Evolutionary conservation across 2,113 vertebrate species (phyloP).

Genomic region (Physeter macrocephalus): DNA sequence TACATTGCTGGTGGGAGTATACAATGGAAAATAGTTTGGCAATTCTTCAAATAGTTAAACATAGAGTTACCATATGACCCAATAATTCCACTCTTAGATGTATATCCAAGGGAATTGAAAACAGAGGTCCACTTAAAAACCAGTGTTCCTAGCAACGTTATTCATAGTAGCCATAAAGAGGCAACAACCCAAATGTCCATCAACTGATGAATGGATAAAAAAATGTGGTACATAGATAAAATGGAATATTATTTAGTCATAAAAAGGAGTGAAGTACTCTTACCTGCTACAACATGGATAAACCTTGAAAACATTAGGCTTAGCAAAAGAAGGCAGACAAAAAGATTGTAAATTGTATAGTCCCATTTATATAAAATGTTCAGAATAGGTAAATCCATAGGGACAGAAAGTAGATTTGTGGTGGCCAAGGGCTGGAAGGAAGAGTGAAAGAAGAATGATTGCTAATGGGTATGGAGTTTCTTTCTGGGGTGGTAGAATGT

Average conservation of each 20-base stretch:
- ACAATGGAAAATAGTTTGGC: not conserved
- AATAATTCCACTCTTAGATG: not conserved
- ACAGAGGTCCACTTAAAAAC: not conserved
- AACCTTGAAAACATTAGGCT: not conserved
- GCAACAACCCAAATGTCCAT: not conserved
- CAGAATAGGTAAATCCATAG: not conserved
- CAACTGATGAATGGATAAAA: not conserved
- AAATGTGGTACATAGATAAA: not conserved
- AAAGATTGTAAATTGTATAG: not conserved
- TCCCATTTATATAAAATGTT: not conserved
- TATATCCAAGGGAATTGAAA: not conserved
- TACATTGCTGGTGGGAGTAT: not conserved
- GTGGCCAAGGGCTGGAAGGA: not conserved
- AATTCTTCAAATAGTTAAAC: conserved; percentile 9
- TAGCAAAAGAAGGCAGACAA: not conserved
- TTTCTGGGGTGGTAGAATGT: not conserved
- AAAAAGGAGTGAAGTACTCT: not conserved
- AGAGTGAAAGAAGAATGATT: not conserved
- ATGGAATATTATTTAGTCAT: not conserved
- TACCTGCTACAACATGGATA: not conserved
- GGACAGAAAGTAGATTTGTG: not conserved
- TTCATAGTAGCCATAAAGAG: not conserved
- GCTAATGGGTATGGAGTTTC: not conserved
- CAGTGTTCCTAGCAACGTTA: not conserved
- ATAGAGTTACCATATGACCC: not conserved